Percentiles rank a stretch among this genome's conserved stretches.
phyloP scores from a whole-genome alignment of 2,113 vertebrate species.

The Camelus bactrianus region DNA sequence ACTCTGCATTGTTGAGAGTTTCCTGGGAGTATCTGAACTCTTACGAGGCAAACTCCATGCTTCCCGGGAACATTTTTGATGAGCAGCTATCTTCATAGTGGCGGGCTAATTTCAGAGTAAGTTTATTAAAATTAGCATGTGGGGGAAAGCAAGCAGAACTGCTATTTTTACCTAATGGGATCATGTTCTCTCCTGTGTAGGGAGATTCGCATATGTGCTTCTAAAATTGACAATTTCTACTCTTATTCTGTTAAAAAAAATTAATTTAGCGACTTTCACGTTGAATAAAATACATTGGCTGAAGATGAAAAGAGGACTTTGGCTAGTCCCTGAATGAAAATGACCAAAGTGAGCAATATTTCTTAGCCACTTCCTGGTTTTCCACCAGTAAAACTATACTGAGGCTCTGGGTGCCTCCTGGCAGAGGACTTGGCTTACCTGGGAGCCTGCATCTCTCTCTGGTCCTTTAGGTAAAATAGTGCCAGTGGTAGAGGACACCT shows the following conservation, averaged over 20 bases:
- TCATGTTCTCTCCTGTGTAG: constrained; percentile 78
- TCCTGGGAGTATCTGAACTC: constrained; percentile 63
- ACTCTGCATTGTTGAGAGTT: constrained; percentile 52
- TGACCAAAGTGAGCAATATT: not conserved
- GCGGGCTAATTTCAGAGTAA: constrained; percentile 83
- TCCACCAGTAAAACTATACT: not conserved
- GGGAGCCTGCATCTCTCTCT: not conserved
- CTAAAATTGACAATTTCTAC: constrained; percentile 80
- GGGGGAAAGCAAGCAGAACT: constrained; percentile 71
- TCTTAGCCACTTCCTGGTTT: not conserved
- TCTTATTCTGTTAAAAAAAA: constrained; percentile 76
- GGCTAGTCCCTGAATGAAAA: constrained; percentile 66
- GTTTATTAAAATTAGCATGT: constrained; percentile 82
- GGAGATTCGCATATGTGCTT: constrained; percentile 76
- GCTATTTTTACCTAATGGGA: constrained; percentile 83
- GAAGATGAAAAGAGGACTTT: constrained; percentile 43
- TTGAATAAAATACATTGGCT: constrained; percentile 66
- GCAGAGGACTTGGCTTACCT: not conserved
- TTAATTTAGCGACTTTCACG: constrained; percentile 69
- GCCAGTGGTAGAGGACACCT: not conserved
- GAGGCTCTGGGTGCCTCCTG: not conserved
- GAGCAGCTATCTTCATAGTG: constrained; percentile 78
- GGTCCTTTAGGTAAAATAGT: not conserved
- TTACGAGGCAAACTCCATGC: constrained; percentile 52
- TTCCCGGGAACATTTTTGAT: constrained; percentile 70